Percentiles rank a stretch among this genome's conserved stretches.
Conservation (phyloP, 2,113 vertebrate species). For the Alethe castanea region DNA sequence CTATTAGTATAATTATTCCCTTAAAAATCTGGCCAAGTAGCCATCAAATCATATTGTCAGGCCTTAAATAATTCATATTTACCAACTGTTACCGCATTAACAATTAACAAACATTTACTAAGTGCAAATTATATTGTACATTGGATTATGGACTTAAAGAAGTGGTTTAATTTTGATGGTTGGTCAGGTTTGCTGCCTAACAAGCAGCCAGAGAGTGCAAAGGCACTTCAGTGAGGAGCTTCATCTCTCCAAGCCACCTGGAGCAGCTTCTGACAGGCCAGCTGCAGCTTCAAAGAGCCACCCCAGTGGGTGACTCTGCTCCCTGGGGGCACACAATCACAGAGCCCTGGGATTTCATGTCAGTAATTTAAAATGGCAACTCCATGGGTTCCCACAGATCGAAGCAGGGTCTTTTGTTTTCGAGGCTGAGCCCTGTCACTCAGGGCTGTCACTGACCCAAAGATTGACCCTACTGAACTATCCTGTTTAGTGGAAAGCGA, state of each 20-base stretch:
- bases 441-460: background rate
- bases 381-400: background rate
- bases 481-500: background rate
- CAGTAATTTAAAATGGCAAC: background rate
- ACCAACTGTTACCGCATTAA: slow-evolving; percentile 33
- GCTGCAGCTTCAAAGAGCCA: background rate
- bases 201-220: background rate
- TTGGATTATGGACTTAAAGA: background rate
- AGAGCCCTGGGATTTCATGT: background rate
- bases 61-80: slow-evolving; percentile 44
- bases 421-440: background rate
- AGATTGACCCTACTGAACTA: background rate
- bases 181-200: background rate
- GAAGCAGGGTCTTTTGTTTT: background rate
- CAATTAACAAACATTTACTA: slow-evolving; percentile 28
- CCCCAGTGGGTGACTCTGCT: background rate
- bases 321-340: background rate
- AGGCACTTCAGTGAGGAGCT: background rate
- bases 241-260: background rate
- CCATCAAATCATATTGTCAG: slow-evolving; percentile 20
- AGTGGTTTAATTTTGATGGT: background rate
- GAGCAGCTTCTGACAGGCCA: background rate
- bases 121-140: background rate
- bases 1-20: background rate
- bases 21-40: slow-evolving; percentile 14